Conservation (phyloP, 2,888 invertebrate genomes). For the Chouioia cunea region DNA sequence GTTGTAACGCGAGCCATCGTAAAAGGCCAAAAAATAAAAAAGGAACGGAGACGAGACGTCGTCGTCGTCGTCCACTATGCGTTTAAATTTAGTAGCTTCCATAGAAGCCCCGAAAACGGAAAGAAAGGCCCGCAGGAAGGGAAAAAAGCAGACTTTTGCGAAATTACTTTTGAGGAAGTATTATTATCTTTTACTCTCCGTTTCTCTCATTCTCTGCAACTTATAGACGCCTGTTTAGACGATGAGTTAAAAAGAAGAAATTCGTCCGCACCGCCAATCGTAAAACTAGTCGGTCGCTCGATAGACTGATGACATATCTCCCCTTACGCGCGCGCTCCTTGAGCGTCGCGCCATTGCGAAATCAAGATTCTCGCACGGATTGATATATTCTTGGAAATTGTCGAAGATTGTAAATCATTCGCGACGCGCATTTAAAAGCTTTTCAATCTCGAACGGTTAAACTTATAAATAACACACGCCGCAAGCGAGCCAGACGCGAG, state of each 20-base stretch:
- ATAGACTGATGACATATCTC: constrained; percentile 52
- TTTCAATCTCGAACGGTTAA: constrained; percentile 32
- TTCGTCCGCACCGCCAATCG: constrained; percentile 53
- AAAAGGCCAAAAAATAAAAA: constrained; percentile 65
- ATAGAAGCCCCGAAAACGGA: constrained; percentile 16
- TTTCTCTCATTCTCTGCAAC: no score
- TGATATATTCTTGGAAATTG: constrained; percentile 45
- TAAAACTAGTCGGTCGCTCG: constrained; percentile 58
- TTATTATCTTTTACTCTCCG: constrained; percentile 25
- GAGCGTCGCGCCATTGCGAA: constrained; percentile 23
- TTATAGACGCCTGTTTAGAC: background rate
- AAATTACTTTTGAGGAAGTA: constrained; percentile 31
- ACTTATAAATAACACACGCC: constrained; percentile 26
- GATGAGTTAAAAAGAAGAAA: constrained; percentile 17
- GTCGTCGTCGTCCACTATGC: constrained; percentile 48
- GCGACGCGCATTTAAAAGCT: constrained; percentile 27
- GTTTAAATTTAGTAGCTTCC: constrained; percentile 55
- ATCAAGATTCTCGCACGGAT: constrained; percentile 23
- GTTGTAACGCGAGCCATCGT: constrained; percentile 67
- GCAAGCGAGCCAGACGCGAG: background rate
- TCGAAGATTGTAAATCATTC: constrained; percentile 43
- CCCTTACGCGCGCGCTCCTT: constrained; percentile 35
- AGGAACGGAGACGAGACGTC: constrained; percentile 42
- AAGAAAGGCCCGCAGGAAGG: constrained; percentile 21
- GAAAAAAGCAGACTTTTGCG: no score